phyloP scores from a whole-genome alignment of 2,888 invertebrate genomes.

The Melanostoma scalare region DNA sequence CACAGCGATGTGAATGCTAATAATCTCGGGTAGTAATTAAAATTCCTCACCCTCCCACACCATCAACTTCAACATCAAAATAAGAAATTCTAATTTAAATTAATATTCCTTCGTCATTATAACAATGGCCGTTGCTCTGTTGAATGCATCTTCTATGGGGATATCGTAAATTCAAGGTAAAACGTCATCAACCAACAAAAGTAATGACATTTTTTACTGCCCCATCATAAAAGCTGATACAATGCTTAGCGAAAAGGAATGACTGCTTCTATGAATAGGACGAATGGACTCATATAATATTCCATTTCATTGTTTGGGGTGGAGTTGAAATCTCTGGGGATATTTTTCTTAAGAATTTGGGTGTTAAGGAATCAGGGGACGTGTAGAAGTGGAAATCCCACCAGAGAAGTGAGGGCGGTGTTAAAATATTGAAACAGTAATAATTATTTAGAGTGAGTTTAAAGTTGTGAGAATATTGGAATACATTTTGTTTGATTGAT shows the following conservation, averaged over 20 bases:
- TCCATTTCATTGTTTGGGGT: slow-evolving; percentile 68
- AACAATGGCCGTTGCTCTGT: slow-evolving; percentile 37
- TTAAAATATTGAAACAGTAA: background rate
- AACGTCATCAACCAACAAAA: slow-evolving; percentile 70
- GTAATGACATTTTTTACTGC: slow-evolving; percentile 72
- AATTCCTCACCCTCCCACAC: slow-evolving; percentile 20
- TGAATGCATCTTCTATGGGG: slow-evolving; percentile 36
- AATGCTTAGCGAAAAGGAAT: slow-evolving; percentile 52
- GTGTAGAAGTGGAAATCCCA: slow-evolving; percentile 6
- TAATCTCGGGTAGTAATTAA: slow-evolving; percentile 70
- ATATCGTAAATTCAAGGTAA: slow-evolving; percentile 69
- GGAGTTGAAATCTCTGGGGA: slow-evolving; percentile 49
- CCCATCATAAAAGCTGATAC: slow-evolving; percentile 68
- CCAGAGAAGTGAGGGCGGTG: background rate
- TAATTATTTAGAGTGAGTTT: background rate
- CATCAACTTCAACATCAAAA: slow-evolving; percentile 6
- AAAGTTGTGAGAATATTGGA: too few relatives aligned
- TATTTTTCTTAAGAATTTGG: slow-evolving; percentile 24
- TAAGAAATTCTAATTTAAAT: slow-evolving; percentile 70
- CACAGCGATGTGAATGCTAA: slow-evolving; percentile 14
- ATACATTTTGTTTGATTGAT: too few relatives aligned
- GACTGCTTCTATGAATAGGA: slow-evolving; percentile 39
- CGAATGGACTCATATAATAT: slow-evolving; percentile 73
- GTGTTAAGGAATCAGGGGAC: slow-evolving; percentile 49
- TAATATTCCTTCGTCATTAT: slow-evolving; percentile 64